Conservation (phyloP, 2,797 vertebrate genomes). For the Phalloptychus januarius region DNA sequence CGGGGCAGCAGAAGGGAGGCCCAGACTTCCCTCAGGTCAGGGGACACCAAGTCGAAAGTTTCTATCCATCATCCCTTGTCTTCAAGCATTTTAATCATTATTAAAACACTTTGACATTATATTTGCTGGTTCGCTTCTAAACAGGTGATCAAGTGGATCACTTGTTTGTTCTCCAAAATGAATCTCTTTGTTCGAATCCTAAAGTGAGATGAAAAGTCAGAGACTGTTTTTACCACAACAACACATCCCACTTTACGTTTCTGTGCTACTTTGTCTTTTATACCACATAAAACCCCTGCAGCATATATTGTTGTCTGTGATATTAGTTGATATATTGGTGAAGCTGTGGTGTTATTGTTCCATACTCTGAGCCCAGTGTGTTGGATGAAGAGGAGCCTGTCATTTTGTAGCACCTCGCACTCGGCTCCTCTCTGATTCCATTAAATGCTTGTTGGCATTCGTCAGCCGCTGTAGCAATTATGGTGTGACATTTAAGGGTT, state of each 20-base stretch:
- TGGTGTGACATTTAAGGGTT: constrained; percentile 18
- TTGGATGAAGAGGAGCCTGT: constrained; percentile 10
- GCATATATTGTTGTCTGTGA: background rate
- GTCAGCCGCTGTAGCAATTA: constrained; percentile 10
- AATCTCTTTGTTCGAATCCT: too few relatives aligned
- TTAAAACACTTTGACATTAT: background rate
- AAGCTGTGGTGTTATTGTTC: constrained; percentile 1
- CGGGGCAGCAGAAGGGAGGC: too few relatives aligned
- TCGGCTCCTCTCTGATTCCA: constrained; percentile 3
- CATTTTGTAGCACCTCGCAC: background rate
- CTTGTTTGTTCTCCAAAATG: too few relatives aligned
- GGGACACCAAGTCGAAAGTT: too few relatives aligned
- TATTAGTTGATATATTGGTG: background rate
- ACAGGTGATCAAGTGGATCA: background rate
- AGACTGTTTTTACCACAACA: too few relatives aligned
- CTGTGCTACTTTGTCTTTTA: background rate
- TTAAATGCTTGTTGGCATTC: constrained; percentile 12
- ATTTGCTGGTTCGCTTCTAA: background rate
- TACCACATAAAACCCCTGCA: background rate
- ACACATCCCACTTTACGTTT: background rate
- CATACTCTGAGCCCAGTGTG: background rate
- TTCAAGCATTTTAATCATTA: background rate
- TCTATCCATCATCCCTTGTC: too few relatives aligned
- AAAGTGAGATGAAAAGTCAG: too few relatives aligned
- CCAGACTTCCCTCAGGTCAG: too few relatives aligned